phyloP scores from a whole-genome alignment of 2,888 invertebrate species.

The Tubiluchus corallicola region DNA sequence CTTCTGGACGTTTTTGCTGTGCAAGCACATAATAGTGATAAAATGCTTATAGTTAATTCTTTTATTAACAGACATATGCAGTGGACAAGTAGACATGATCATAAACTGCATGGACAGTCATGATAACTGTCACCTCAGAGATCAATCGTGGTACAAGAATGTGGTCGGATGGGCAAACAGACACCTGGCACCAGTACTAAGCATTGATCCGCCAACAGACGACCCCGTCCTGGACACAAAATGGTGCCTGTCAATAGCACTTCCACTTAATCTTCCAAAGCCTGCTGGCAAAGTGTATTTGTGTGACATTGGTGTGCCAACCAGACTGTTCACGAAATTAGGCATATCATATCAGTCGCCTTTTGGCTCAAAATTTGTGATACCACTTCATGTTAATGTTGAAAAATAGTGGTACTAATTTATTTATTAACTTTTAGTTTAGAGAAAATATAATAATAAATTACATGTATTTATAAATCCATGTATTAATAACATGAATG shows the following conservation, averaged over 20 bases:
- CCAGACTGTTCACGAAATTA: conserved; percentile 50
- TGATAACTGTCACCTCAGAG: conserved; percentile 15
- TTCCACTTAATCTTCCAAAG: conserved; percentile 46
- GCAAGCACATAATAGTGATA: not conserved
- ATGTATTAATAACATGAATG: no score
- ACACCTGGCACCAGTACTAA: conserved; percentile 49
- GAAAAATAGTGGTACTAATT: no score
- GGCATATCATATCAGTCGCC: conserved; percentile 63
- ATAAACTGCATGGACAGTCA: conserved; percentile 27
- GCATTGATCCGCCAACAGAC: conserved; percentile 51
- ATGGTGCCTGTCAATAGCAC: conserved; percentile 47
- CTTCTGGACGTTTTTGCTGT: no score
- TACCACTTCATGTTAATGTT: conserved; percentile 37
- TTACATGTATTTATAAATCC: no score
- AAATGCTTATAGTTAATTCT: not conserved
- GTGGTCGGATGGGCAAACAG: conserved; percentile 48
- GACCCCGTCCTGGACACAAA: conserved; percentile 37
- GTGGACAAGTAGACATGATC: conserved; percentile 24
- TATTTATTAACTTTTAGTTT: no score
- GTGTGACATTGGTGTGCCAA: conserved; percentile 64
- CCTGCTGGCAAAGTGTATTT: conserved; percentile 50
- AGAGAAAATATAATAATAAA: no score
- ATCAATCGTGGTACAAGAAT: conserved; percentile 31
- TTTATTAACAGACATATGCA: conserved; percentile 17
- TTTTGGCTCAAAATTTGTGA: conserved; percentile 61